Percentiles rank a stretch among this genome's conserved stretches.
Conservation (phyloP, 2,797 vertebrate species). For the Aselliscus stoliczkanus region DNA sequence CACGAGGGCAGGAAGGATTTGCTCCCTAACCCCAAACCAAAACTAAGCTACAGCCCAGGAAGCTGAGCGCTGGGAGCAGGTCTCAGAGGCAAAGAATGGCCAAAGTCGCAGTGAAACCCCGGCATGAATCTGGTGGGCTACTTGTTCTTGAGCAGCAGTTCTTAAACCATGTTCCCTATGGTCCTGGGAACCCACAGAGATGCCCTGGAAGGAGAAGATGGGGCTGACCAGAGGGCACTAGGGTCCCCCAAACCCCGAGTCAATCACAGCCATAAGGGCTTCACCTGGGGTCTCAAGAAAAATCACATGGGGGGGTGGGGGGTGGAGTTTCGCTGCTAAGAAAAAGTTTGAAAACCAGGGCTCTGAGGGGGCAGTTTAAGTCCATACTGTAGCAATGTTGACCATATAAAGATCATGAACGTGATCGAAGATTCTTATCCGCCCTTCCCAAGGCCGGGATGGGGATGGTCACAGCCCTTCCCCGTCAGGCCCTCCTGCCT, state of each 20-base stretch:
- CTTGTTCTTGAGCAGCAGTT: not conserved
- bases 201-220: not conserved
- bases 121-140: not conserved
- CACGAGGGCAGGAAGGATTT: not conserved
- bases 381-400: not conserved
- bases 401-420: not conserved
- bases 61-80: not conserved
- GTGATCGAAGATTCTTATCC: not conserved
- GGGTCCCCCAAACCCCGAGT: not conserved
- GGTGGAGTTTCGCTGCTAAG: not conserved
- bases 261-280: not conserved
- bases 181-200: not conserved
- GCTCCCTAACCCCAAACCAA: not conserved
- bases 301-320: rapidly evolving
- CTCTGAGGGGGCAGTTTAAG: not conserved
- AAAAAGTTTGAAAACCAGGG: not conserved
- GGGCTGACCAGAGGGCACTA: not conserved
- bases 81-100: not conserved
- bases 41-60: not conserved
- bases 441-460: not conserved
- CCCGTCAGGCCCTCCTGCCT: not conserved
- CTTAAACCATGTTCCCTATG: not conserved
- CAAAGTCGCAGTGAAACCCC: not conserved
- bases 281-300: not conserved
- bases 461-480: no score